Base-by-base conservation (phyloP, 2,888 invertebrate genomes). In the Peribatodes rhomboidaria region DNA sequence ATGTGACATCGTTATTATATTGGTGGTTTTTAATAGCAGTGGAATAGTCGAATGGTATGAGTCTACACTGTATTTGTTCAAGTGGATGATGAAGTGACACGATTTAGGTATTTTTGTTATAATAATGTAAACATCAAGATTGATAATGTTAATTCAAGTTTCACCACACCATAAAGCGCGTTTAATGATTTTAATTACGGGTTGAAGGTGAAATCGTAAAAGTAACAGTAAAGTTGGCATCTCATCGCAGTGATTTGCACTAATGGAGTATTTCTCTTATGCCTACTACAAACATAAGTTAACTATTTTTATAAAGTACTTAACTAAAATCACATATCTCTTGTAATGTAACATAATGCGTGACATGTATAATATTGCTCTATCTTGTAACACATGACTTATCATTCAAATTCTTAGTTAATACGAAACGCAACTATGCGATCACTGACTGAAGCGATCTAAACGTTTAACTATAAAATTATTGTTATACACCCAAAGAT, bases 21-120 rank as follows among this genome's bases (percentile, higher is more conserved):
- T 57, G 37, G 73, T 76, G 73, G 52, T 59, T 64, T 69, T 71
- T 65, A 72, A 69, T 37, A 62, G 47, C 49, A 50, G 50, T 57
- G 76, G 70, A 62, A 61, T 67, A 70, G 69, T 77, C 72, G 72
- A 78, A 72, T 82, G 79, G 80, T 84, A 81, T 86, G 84, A 83
- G 83, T 84, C 78, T 84, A 77, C 77, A 31, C 22, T 52, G 6
- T 87, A 82, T 88, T 87, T 85, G 71, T 79, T 82, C 86, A 88
- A 82, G 82, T 86, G 70, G 79, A 83, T 79, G 73, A 76, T 74
- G 67, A 72, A 68, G 70, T 73, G 74, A 73, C 74, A 58, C 61
- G 77, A 76, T 73, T 71, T 71, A 74, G 73, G 68, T 72, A 68
- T 69, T 33, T 54, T 68, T 67, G 69, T 50, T 61, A 65, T 33